Base-by-base conservation (phyloP, 2,797 vertebrate genomes). In the Ctenopoma multispine region DNA sequence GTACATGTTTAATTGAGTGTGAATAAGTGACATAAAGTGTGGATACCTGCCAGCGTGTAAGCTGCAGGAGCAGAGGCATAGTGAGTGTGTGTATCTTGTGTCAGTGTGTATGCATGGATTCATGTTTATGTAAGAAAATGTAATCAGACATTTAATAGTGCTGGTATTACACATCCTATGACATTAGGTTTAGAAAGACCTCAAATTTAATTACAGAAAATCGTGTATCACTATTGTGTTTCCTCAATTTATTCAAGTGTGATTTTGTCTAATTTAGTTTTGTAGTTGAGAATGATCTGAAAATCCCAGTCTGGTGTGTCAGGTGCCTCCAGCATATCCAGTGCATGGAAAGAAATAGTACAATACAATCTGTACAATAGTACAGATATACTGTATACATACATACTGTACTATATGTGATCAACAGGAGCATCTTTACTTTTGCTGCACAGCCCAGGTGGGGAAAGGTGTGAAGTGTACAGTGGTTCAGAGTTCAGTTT, bases 1-100 rank as follows among this genome's bases (percentile, higher is more conserved):
- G 68, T 46, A 11, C n/a, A 2, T 61, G 34, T 6, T 62, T 73
- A 69, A 76, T 56, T 61, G 63, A 61, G 69, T 63, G 61, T 43
- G 11, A 44, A 6, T 18, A 40, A 74, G 63, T 77, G 63, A 65
- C 40, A 49, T 46, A 3, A 66, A 67, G 41, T 57, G 60, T 36
- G 44, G 51, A 57, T 51, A 9, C 18, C 55, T 75, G 49, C 54
- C 64, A 54, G 23, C 41, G 47, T 55, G 20, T 51, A 20, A 72
- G 41, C 55, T 68, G 60, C 50, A 20, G 47, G 6, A 46, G n/a
- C 9, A 50, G 31, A n/a, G 43, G 34, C 5, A 40, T 34, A 65
- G 24, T 40, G 58, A 29, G 23, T 40, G 57, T 50, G 31, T 72
- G 31, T n/a, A 31, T 15, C 17, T 56, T 69, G n/a, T 60, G 41